phyloP scores from a whole-genome alignment of 1,140 invertebrate genomes.

The Kradibia gibbosae region DNA sequence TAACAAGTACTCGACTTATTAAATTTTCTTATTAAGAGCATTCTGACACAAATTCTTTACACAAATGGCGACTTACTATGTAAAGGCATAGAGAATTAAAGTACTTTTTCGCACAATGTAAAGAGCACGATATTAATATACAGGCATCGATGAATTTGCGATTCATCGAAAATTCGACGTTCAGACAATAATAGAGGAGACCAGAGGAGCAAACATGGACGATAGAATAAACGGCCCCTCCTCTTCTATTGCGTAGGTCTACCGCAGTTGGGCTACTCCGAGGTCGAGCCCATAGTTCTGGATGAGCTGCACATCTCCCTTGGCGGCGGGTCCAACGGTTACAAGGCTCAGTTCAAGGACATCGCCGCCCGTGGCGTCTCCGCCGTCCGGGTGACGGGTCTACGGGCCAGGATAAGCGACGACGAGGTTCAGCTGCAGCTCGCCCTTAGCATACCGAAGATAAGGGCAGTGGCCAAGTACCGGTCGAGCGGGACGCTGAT shows the following conservation, averaged over 20 bases:
- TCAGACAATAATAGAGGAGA: no score
- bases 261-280: conserved; percentile 65
- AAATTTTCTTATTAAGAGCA: no score
- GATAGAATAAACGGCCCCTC: neutral
- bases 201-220: no score
- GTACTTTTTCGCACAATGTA: no score
- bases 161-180: no score
- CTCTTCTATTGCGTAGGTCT: conserved; percentile 56
- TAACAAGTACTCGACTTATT: no score
- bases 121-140: no score
- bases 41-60: no score
- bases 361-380: conserved; percentile 85
- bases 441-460: conserved; percentile 83
- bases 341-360: conserved; percentile 83
- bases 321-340: conserved; percentile 83
- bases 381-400: conserved; percentile 81
- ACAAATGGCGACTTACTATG: no score
- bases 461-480: conserved; percentile 82
- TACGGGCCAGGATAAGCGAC: conserved; percentile 73
- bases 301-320: conserved; percentile 86
- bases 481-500: conserved; percentile 84
- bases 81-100: no score
- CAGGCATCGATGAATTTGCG: no score
- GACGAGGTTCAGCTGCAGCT: conserved; percentile 85
- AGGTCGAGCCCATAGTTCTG: conserved; percentile 83